Base-by-base conservation (phyloP, 2,797 vertebrate species). In the Dermochelys coriacea region DNA sequence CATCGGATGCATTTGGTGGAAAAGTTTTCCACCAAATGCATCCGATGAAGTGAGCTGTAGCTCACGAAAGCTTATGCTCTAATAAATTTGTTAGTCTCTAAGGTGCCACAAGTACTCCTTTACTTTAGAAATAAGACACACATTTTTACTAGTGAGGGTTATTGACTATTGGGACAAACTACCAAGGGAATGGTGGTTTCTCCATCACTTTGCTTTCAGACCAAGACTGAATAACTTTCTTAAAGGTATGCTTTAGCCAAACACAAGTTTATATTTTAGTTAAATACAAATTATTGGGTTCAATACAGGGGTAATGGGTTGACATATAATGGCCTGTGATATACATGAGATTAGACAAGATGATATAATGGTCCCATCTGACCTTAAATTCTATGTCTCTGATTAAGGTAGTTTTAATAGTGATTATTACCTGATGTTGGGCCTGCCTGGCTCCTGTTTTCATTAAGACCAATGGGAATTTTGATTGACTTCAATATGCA, bases 401-500 rank as follows among this genome's bases (percentile, higher is more conserved):
- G 14, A 64, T 19, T 64, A 37, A 71, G n/a, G n/a, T 11, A 37
- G 9, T 41, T 37, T 71, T 41, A 41, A 71, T 19, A 31, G 51
- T 50, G 27, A 77, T 87, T 74, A 61, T 79, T 82, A 50, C 18
- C 61, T 6, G 16, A 68, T 93, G 0, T 83, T 45, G n/a, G 52
- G 50, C 3, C n/a, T 89, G 4, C 6, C 23, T 89, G 2, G 5
- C 84, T 94, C 93, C 87, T 29, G 82, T 45, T 79, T 77, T 10
- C 16, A 45, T 85, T 94, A 68, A 86, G 12, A 49, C 14, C 45
- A 59, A 0, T 0, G 80, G 23, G n/a, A 57, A 16, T 89, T 91
- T 96, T 86, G 55, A 50, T 91, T 94, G 37, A 82, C 29, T 91
- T 87, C 25, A 47, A 4, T 90, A 89, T 88, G 75, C 37, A 75